Evolutionary conservation across 2,113 vertebrate genomes (phyloP).

Genomic region (Nansenia antarctica): DNA sequence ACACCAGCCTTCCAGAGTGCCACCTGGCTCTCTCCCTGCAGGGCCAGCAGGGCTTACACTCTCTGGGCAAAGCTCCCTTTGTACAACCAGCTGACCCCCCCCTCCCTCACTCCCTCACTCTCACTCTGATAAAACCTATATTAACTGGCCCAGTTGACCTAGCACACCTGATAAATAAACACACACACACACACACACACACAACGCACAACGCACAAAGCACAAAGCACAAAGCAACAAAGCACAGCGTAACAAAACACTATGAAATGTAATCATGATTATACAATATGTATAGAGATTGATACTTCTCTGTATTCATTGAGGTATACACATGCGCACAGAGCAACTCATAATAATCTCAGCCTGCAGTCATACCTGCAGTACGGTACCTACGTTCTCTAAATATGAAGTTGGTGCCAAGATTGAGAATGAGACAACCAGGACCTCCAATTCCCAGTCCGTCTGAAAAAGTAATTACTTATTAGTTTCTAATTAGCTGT

Average conservation of each 20-base stretch:
- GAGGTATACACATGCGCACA: conserved; percentile 1
- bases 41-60: conserved; percentile 63
- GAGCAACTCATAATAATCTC: conserved; percentile 19
- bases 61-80: conserved; percentile 60
- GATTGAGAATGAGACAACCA: conserved; percentile 62
- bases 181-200: background rate
- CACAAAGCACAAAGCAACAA: conserved; percentile 16
- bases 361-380: background rate
- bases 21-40: conserved; percentile 39
- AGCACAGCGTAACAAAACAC: conserved; percentile 20
- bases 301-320: no score
- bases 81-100: conserved; percentile 57
- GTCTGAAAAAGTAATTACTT: conserved; percentile 56
- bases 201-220: conserved; percentile 19
- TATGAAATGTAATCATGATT: background rate
- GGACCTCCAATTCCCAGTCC: conserved; percentile 43
- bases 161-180: conserved; percentile 62
- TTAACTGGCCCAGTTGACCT: conserved; percentile 74
- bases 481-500: conserved; percentile 68
- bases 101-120: conserved; percentile 34
- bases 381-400: background rate
- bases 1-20: conserved; percentile 52
- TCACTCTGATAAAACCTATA: conserved; percentile 67
- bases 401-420: conserved; percentile 26
- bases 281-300: background rate